These are phyloP conservation scores for Aurelia aurita complex sp. Pacific DNA, from an alignment of 30 jellyfish, hydroid and myxozoan genomes.

Conservation along the genomic window DNA sequence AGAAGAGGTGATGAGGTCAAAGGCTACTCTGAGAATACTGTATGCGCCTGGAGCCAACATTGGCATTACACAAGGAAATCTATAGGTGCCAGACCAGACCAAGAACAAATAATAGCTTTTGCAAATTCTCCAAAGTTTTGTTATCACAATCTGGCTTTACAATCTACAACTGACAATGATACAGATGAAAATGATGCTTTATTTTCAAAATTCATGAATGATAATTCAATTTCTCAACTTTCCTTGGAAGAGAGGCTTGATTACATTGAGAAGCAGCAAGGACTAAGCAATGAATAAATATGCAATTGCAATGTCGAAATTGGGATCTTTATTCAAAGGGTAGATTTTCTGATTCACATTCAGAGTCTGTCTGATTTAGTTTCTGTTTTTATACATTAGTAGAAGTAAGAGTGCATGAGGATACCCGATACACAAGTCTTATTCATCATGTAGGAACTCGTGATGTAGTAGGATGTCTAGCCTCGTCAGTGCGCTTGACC, in stretches of 20 bases:
- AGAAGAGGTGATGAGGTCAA: background rate
- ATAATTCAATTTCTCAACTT: background rate
- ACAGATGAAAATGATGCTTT: background rate
- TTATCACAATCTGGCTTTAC: background rate
- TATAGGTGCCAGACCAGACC: background rate
- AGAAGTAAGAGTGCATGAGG: too few species aligned
- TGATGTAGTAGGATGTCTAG: too few species aligned
- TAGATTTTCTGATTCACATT: too few species aligned
- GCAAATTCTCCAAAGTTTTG: background rate
- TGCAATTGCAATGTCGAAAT: too few species aligned
- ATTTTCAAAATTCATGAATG: background rate
- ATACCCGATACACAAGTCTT: too few species aligned
- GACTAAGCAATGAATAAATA: background rate
- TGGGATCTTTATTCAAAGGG: too few species aligned
- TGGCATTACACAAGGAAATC: conserved; percentile 9
- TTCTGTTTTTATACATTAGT: too few species aligned
- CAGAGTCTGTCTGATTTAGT: too few species aligned
- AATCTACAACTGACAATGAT: background rate
- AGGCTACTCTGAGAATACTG: background rate
- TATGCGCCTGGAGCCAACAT: conserved; percentile 22
- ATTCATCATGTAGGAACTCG: too few species aligned
- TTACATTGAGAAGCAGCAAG: conserved; percentile 26
- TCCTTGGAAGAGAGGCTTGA: conserved; percentile 28
- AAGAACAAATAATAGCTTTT: background rate
- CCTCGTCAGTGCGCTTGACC: too few species aligned